Evolutionary conservation across 1,140 invertebrate species (phyloP), one percentile per base, ranked within the genome.

Genomic region (Tetramorium alpestre): DNA sequence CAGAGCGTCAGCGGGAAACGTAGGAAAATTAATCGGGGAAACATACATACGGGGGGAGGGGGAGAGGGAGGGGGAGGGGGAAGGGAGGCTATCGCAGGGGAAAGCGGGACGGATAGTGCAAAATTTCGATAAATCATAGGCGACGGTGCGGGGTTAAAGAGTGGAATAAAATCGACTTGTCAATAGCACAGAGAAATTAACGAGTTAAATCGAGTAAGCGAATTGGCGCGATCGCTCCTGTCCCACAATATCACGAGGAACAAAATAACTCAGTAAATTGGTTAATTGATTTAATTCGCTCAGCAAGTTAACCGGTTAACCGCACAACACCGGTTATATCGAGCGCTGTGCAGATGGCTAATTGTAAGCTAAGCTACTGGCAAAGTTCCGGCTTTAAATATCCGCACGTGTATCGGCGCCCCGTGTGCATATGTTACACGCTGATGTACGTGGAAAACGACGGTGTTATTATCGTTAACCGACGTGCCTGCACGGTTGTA

Each of bases 401-500:
- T 54, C 6, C 47, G 47, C 62, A 33, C 47, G 13, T 28, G 28
- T 60, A 73, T 73, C 54, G 67, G 10, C 10, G 58, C 28, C 25
- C 69, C 28, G 28, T 7, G 28, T 38, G 69, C 38, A 60, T 49
- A 44, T 62, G 67, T 60, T 73, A 73, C 67, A 33, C 25, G 67
- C 60, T 44, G 25, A 44, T 25, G 22, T 54, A 81, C 47, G 69
- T 22, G 7, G 56, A 84, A 73, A 84, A 75, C 69, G 69, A 84
- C 69, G 54, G 80, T 60, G 80, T 84, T 82, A 82, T 82, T 82
- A 82, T 82, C 80, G 80, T 82, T 84, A 84, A 84, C 80, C 80
- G 54, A 84, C 80, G 69, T 84, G 69, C 67, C 54, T 49, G 80
- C 69, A 73, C 54, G 56, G 54, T 84, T 84, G 69, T 84, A 84